Conservation (phyloP, 2,113 vertebrate species). For the Parotia lawesii region DNA sequence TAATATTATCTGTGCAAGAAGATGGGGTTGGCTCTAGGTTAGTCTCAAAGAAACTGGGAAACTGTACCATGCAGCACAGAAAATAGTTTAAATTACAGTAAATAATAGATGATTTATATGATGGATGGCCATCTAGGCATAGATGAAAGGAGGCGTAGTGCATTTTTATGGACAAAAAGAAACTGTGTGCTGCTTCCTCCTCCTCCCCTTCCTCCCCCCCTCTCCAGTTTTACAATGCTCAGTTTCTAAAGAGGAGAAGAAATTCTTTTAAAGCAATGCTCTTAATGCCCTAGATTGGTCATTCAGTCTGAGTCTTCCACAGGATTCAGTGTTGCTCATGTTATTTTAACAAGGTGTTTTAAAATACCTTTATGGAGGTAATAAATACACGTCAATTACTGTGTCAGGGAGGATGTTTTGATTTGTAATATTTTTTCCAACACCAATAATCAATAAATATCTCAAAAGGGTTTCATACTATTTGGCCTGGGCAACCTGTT, state of each 20-base stretch:
- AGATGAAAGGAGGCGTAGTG: neutral
- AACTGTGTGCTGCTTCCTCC: neutral
- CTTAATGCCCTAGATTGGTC: neutral
- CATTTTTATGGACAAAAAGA: neutral
- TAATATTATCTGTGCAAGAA: neutral
- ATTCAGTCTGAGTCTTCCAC: neutral
- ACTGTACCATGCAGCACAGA: neutral
- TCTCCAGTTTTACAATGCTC: neutral
- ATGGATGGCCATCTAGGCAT: neutral
- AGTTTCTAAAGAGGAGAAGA: neutral
- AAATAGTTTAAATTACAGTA: constrained; percentile 27
- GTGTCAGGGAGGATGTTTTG: neutral
- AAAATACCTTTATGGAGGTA: neutral
- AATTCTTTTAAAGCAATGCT: neutral
- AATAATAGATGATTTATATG: constrained; percentile 32
- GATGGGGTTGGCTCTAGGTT: constrained; percentile 7
- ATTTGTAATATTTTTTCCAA: neutral
- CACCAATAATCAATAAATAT: neutral
- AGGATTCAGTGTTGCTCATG: neutral
- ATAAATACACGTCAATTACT: neutral
- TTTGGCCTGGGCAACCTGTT: neutral
- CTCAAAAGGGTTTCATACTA: neutral
- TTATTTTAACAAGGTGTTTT: neutral
- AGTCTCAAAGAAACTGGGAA: constrained; percentile 12
- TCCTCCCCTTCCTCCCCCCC: fast-evolving